phyloP scores from a whole-genome alignment of 1,140 invertebrate genomes.

The Ostrea denselamellosa region DNA sequence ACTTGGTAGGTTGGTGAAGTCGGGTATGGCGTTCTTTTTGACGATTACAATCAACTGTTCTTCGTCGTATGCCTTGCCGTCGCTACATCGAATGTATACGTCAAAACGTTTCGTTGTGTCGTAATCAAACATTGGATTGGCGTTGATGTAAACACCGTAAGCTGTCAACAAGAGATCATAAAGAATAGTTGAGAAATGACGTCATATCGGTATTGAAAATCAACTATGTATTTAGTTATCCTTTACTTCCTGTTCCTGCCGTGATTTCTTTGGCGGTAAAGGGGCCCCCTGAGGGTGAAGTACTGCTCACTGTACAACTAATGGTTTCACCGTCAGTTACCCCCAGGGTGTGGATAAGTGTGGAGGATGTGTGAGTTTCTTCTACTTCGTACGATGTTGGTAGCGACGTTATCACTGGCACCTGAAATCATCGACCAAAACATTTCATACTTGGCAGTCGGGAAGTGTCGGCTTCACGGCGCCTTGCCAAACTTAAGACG shows the following conservation, averaged over 20 bases:
- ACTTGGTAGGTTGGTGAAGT: constrained; percentile 45
- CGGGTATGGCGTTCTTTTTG: constrained; percentile 35
- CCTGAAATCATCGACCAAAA: neutral
- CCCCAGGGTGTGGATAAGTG: constrained; percentile 36
- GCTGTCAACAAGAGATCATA: neutral
- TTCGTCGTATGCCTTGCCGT: constrained; percentile 4
- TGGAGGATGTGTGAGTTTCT: constrained; percentile 23
- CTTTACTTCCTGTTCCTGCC: neutral
- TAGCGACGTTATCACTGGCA: neutral
- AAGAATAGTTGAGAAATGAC: neutral
- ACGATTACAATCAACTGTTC: constrained; percentile 40
- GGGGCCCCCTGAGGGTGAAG: neutral
- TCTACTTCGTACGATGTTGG: constrained; percentile 28
- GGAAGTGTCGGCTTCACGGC: too few relatives aligned
- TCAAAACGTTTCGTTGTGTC: constrained; percentile 40
- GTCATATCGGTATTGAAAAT: neutral
- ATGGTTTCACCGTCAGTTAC: constrained; percentile 26
- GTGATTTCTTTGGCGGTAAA: constrained; percentile 41
- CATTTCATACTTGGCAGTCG: too few relatives aligned
- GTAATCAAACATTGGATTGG: constrained; percentile 23
- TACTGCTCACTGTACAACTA: neutral
- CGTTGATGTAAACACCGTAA: constrained; percentile 38
- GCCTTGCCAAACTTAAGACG: too few relatives aligned
- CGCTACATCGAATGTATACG: constrained; percentile 24
- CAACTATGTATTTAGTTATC: neutral